Percentiles rank a stretch among this genome's conserved stretches.
phyloP scores from a whole-genome alignment of 2,113 vertebrate species.

The Merops nubicus region DNA sequence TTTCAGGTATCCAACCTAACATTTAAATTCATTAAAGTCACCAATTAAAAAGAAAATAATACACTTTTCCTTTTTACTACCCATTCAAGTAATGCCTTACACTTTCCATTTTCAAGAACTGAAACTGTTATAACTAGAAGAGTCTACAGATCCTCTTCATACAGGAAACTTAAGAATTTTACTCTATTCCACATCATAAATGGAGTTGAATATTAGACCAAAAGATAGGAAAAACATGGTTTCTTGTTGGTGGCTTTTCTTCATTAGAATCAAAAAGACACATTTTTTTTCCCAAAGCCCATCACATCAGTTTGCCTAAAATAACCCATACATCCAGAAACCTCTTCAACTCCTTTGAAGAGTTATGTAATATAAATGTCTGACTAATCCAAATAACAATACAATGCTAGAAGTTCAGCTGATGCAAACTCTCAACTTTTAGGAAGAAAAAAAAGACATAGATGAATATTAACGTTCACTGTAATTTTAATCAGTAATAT shows the following conservation, averaged over 20 bases:
- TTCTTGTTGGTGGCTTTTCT: fast-evolving
- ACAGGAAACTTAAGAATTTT: background rate
- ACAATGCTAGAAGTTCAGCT: background rate
- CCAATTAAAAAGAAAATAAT: background rate
- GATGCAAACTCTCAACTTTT: slow-evolving; percentile 21
- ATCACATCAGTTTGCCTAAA: background rate
- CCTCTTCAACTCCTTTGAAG: background rate
- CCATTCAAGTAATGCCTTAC: background rate
- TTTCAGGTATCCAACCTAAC: background rate
- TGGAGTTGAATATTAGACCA: background rate
- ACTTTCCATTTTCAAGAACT: background rate
- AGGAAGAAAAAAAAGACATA: slow-evolving; percentile 8
- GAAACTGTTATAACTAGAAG: background rate
- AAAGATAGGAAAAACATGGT: background rate
- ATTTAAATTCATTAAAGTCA: background rate
- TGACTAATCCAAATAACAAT: background rate
- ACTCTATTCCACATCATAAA: background rate
- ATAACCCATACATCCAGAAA: background rate
- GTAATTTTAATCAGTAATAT: slow-evolving; percentile 74
- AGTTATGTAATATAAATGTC: background rate
- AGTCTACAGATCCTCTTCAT: background rate
- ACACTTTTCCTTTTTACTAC: background rate
- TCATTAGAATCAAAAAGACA: background rate
- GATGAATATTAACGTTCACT: slow-evolving; percentile 43
- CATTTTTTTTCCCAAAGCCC: background rate